Conservation (phyloP, 2,797 vertebrate genomes). For the Argentina silus region DNA sequence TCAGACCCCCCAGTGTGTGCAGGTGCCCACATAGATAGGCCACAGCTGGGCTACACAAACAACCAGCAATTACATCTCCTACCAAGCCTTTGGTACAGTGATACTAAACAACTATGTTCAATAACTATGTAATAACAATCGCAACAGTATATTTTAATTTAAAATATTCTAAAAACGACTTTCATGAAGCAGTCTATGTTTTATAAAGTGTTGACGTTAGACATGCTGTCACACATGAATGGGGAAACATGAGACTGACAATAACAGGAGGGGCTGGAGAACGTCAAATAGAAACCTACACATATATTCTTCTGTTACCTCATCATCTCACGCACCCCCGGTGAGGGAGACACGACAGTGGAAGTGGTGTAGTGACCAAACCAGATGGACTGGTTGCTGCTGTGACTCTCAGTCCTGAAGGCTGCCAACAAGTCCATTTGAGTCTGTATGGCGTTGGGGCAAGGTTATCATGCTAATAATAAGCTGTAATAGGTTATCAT, state of each 20-base stretch:
- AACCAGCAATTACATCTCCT: not conserved
- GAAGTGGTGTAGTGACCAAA: slow-evolving; percentile 98
- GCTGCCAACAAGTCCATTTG: slow-evolving; percentile 85
- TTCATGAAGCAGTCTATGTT: not conserved
- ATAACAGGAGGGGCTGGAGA: not conserved
- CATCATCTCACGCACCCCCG: slow-evolving; percentile 89
- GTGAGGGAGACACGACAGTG: slow-evolving; percentile 88
- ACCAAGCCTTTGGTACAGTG: not conserved
- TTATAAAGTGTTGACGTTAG: not conserved
- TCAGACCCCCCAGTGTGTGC: slow-evolving; percentile 91
- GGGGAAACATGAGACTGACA: not conserved
- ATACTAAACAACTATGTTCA: not conserved
- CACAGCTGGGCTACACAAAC: slow-evolving; percentile 82
- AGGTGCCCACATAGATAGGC: slow-evolving; percentile 97
- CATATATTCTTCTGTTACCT: slow-evolving; percentile 71
- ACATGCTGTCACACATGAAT: not conserved
- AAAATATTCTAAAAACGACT: not conserved
- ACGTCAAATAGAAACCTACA: not conserved
- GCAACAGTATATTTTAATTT: too few relatives aligned
- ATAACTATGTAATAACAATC: too few relatives aligned
- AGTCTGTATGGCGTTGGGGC: slow-evolving; percentile 71
- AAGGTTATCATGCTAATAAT: not conserved
- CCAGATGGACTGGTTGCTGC: slow-evolving; percentile 94
- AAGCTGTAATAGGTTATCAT: not conserved
- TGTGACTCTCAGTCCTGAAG: slow-evolving; percentile 82